These are phyloP conservation scores for Clanis bilineata DNA, from an alignment of 2,888 invertebrate genomes.

Conservation along the genomic window DNA sequence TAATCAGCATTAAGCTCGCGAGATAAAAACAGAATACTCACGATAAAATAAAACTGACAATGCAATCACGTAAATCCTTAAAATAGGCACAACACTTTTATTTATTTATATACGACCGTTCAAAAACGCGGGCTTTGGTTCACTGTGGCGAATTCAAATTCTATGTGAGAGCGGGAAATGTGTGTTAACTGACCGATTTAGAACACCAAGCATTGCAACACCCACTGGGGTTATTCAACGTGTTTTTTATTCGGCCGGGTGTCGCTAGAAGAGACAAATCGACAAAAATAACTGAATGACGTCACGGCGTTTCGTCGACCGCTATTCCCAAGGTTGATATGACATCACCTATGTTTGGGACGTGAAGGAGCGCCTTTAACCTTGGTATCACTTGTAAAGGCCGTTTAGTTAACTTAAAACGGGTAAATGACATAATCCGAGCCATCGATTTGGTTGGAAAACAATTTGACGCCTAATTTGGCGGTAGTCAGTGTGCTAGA, in stretches of 20 bases:
- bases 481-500: neutral
- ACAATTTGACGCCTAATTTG: neutral
- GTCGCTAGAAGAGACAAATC: constrained; percentile 43
- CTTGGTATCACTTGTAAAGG: neutral
- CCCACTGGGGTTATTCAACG: neutral
- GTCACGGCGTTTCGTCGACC: constrained; percentile 44
- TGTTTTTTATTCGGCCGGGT: constrained; percentile 34
- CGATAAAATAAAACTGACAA: constrained; percentile 4
- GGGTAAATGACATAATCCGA: constrained; percentile 4
- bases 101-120: constrained; percentile 22
- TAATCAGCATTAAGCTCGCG: neutral
- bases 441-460: neutral
- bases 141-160: constrained; percentile 39
- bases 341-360: constrained; percentile 17
- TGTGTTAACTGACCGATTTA: constrained; percentile 27
- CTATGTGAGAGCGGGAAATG: constrained; percentile 47
- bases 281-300: constrained; percentile 63
- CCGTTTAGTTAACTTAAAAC: constrained; percentile 2
- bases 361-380: constrained; percentile 5
- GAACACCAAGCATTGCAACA: neutral
- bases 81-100: constrained; percentile 15
- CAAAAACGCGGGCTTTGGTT: constrained; percentile 27
- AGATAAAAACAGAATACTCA: constrained; percentile 13
- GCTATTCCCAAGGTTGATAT: constrained; percentile 50
- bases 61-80: constrained; percentile 12